phyloP scores from a whole-genome alignment of 35 echinoderm and acorn worm species.

The Nesometra sesokonis region DNA sequence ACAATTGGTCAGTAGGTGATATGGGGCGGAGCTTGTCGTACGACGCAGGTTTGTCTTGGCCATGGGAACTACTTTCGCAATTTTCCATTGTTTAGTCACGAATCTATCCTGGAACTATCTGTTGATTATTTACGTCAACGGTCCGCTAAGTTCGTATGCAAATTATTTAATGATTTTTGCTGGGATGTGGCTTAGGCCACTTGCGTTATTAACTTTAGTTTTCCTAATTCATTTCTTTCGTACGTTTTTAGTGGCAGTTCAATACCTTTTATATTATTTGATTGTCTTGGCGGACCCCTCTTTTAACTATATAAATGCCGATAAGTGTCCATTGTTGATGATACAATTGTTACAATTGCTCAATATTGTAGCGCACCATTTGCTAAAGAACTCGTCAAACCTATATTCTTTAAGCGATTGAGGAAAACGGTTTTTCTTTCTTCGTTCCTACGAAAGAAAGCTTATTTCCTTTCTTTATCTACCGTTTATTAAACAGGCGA shows the following conservation, averaged over 20 bases:
- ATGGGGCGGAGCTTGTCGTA: neutral
- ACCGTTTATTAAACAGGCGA: too few species aligned
- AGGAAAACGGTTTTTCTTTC: neutral
- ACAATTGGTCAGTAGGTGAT: slow-evolving; percentile 8
- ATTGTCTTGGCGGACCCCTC: neutral
- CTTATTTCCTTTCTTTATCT: too few species aligned
- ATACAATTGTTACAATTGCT: too few species aligned
- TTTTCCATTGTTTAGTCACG: slow-evolving; percentile 46
- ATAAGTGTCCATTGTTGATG: too few species aligned
- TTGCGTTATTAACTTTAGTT: slow-evolving; percentile 9
- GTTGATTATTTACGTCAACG: slow-evolving; percentile 34
- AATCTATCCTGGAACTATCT: slow-evolving; percentile 17
- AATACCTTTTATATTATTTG: neutral
- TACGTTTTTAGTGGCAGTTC: neutral
- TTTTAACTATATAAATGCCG: neutral
- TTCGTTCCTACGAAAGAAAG: too few species aligned
- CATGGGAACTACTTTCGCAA: slow-evolving; percentile 33
- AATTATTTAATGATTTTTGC: slow-evolving; percentile 47
- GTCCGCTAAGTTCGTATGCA: slow-evolving; percentile 28
- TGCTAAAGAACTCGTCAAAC: too few species aligned
- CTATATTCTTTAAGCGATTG: neutral
- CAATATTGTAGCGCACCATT: too few species aligned
- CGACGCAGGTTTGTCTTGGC: slow-evolving; percentile 26
- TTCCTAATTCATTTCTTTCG: neutral
- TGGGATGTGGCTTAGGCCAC: slow-evolving; percentile 32